Evolutionary conservation across 2,113 vertebrate species (phyloP).

Genomic region (Catharus fuscescens): DNA sequence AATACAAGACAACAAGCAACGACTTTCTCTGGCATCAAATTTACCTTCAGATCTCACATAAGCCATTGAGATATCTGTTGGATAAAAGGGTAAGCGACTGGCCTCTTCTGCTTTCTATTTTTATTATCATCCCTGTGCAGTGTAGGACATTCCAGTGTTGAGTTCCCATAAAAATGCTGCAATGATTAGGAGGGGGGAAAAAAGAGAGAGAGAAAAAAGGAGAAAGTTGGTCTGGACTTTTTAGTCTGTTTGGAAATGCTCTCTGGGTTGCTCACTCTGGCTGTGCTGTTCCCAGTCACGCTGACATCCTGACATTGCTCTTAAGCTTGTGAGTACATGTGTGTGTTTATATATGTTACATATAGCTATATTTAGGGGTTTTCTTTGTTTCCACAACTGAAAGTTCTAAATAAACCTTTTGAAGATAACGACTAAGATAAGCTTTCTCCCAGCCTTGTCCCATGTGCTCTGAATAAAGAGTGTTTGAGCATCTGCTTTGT

Average conservation of each 20-base stretch:
- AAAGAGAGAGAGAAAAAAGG: neutral
- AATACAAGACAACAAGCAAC: neutral
- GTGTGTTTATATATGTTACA: neutral
- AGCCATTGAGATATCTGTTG: neutral
- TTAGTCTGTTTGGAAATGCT: neutral
- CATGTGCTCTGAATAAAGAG: neutral
- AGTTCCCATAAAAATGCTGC: neutral
- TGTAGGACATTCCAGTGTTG: neutral
- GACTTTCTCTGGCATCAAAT: neutral
- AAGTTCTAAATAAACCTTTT: slow-evolving; percentile 36
- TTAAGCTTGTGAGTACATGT: neutral
- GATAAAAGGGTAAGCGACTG: rapidly evolving
- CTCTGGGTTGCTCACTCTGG: neutral
- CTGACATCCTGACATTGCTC: neutral
- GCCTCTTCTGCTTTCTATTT: neutral
- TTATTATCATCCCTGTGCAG: neutral
- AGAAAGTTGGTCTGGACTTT: neutral
- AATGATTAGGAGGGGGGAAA: neutral
- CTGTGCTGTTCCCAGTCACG: neutral
- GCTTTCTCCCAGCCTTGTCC: neutral
- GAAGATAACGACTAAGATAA: neutral
- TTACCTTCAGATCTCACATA: neutral
- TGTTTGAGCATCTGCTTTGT: neutral
- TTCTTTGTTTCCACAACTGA: neutral
- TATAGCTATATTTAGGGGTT: neutral